A percentile compares a stretch with the other conserved stretches of the same genome.
These are phyloP conservation scores for Atrichornis clamosus DNA, from an alignment of 2,113 vertebrate genomes.

Conservation along the genomic window DNA sequence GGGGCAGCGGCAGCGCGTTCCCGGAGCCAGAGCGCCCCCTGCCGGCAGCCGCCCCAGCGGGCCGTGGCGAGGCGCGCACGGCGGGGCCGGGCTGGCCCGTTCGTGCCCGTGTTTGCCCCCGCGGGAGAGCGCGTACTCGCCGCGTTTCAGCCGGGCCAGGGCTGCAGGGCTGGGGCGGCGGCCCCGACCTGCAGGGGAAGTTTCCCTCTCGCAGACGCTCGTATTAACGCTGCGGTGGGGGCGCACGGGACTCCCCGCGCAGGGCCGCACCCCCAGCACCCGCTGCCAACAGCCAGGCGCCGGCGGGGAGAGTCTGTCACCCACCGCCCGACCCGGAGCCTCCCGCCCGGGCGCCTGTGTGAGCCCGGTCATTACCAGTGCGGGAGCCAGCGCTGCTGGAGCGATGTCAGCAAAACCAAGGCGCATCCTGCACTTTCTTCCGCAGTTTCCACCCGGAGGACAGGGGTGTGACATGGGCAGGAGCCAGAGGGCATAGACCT, in stretches of 20 bases:
- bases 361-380: accelerated
- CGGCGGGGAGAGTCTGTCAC: not conserved
- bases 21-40: slow-evolving; percentile 77
- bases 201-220: accelerated
- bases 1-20: slow-evolving; percentile 19
- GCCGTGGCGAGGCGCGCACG: not conserved
- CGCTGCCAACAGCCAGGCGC: not conserved
- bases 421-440: not conserved
- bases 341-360: accelerated
- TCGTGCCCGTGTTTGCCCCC: too few relatives aligned
- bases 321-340: not conserved
- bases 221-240: too few relatives aligned
- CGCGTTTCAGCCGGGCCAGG: not conserved
- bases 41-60: slow-evolving; percentile 28
- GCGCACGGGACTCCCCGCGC: not conserved
- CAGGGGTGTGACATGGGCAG: not conserved
- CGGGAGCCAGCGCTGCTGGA: not conserved
- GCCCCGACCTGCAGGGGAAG: too few relatives aligned
- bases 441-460: not conserved
- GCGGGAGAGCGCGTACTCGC: not conserved
- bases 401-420: not conserved
- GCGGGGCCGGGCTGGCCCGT: too few relatives aligned
- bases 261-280: not conserved
- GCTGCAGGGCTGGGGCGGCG: not conserved
- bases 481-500: not conserved